phyloP scores from a whole-genome alignment of 2,113 vertebrate genomes.

The Corythaixoides concolor region DNA sequence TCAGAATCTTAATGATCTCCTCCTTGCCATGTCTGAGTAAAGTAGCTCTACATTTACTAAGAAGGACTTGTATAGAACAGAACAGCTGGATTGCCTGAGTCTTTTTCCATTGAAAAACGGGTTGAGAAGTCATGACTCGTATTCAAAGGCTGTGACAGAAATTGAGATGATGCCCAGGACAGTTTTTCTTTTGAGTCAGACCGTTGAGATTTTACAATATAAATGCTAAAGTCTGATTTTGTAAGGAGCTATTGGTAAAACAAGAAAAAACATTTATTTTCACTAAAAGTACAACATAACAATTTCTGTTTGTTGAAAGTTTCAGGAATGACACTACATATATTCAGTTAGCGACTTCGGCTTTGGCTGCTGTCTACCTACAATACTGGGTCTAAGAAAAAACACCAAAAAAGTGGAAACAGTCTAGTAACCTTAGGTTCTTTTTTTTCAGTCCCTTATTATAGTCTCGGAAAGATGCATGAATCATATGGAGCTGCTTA shows the following conservation, averaged over 20 bases:
- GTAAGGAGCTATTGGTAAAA: neutral
- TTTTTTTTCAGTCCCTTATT: neutral
- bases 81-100: neutral
- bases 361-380: neutral
- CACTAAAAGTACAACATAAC: neutral
- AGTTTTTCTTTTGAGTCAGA: neutral
- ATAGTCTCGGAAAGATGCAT: neutral
- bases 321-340: neutral
- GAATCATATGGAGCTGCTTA: neutral
- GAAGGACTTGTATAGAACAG: neutral
- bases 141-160: neutral
- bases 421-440: neutral
- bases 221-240: neutral
- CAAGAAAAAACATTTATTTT: neutral
- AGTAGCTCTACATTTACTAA: neutral
- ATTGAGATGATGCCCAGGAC: neutral
- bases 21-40: neutral
- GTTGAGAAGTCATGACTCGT: neutral
- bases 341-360: neutral
- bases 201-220: neutral
- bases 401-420: neutral
- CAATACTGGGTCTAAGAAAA: neutral
- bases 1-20: neutral
- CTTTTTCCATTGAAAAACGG: neutral
- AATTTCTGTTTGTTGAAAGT: neutral